A percentile compares a stretch with the other conserved stretches of the same genome.
Conservation (phyloP, 2,797 vertebrate genomes). For the Enteromius radiatus region DNA sequence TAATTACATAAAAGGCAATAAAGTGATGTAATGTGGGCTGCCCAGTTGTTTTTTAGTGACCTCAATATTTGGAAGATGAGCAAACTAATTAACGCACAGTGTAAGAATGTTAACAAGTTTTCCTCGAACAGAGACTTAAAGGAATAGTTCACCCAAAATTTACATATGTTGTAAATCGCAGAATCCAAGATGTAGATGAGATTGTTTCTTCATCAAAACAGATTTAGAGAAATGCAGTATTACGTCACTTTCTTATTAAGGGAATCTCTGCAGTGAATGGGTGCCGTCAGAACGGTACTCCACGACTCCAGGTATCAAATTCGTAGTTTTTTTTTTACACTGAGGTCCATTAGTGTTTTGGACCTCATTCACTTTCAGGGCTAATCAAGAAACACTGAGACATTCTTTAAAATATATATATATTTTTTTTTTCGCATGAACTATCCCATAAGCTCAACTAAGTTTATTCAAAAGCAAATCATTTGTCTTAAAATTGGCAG, state of each 20-base stretch:
- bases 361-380: background rate
- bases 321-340: too few species aligned
- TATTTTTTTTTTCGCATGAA: background rate
- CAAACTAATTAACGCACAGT: background rate
- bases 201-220: background rate
- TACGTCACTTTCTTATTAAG: background rate
- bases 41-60: conserved; percentile 26
- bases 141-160: background rate
- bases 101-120: conserved; percentile 34
- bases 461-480: conserved; percentile 27
- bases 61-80: conserved; percentile 28
- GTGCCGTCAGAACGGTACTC: background rate
- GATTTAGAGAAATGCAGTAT: background rate
- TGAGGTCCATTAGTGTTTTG: background rate
- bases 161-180: background rate
- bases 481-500: conserved; percentile 30
- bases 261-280: background rate
- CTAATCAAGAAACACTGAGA: background rate
- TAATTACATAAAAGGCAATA: conserved; percentile 38
- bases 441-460: conserved; percentile 21
- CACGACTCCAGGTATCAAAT: background rate
- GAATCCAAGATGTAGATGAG: background rate
- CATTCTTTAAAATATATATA: background rate
- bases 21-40: conserved; percentile 35
- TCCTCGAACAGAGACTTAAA: conserved; percentile 23